Conservation (phyloP, 2,113 vertebrate species). For the human region DNA sequence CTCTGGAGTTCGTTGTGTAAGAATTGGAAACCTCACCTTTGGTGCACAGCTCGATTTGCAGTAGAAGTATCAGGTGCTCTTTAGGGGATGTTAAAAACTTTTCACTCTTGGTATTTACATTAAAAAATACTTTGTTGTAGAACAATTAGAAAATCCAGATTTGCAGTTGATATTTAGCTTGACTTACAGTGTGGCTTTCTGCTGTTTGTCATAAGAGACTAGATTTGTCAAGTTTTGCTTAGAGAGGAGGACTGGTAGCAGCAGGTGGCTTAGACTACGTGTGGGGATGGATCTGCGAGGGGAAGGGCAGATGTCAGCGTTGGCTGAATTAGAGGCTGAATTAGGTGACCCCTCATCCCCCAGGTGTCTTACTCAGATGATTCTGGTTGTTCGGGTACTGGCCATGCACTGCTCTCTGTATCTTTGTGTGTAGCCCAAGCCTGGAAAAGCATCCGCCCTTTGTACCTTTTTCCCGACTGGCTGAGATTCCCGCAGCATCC, state of each 20-base stretch:
- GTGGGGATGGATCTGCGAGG: too few relatives aligned
- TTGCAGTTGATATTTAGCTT: neutral
- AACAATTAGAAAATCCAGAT: neutral
- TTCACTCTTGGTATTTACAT: neutral
- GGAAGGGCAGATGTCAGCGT: neutral
- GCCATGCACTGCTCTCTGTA: neutral
- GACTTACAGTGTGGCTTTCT: neutral
- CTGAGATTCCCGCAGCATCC: neutral
- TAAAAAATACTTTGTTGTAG: neutral
- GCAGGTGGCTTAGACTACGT: too few relatives aligned
- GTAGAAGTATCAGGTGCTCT: neutral
- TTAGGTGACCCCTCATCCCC: neutral
- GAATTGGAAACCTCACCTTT: neutral
- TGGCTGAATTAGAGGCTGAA: neutral
- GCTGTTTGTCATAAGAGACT: neutral
- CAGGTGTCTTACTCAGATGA: neutral
- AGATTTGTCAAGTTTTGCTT: neutral
- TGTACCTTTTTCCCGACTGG: neutral
- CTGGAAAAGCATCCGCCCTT: neutral
- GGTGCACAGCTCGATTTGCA: accelerated
- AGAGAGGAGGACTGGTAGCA: neutral
- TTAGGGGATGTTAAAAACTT: neutral
- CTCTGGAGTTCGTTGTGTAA: neutral
- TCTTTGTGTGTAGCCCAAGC: neutral
- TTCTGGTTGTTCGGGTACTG: neutral